A percentile compares a stretch with the other conserved stretches of the same genome.
Conservation (phyloP, 2,797 vertebrate genomes). For the Dendrocincla tyrannina region DNA sequence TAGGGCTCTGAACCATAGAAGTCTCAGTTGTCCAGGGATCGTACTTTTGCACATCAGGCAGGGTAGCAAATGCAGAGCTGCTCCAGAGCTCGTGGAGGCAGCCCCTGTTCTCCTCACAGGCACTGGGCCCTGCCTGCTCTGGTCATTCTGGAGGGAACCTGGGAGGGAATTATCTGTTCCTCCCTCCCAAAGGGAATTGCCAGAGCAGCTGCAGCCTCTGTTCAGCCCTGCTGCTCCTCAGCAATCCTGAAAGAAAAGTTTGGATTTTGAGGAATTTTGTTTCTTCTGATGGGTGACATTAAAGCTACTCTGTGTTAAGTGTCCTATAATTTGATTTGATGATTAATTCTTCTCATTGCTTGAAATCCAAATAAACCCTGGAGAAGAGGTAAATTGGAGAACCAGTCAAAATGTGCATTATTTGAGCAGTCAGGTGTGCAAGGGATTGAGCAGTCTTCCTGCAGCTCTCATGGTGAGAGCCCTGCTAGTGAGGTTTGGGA, state of each 20-base stretch:
- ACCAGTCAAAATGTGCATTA: not conserved
- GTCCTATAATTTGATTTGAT: not conserved
- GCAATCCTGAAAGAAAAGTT: not conserved
- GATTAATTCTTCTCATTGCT: not conserved
- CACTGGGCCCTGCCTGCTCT: rapidly evolving
- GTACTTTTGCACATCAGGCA: rapidly evolving
- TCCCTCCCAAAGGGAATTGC: too few species aligned
- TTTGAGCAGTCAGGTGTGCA: not conserved
- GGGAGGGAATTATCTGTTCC: rapidly evolving
- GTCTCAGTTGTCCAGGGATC: too few species aligned
- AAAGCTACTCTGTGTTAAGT: not conserved
- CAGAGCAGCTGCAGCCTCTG: not conserved
- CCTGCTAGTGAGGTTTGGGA: not conserved
- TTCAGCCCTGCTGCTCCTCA: not conserved
- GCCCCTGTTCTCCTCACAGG: not conserved
- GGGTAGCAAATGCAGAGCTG: not conserved
- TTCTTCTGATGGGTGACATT: not conserved
- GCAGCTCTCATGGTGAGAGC: not conserved
- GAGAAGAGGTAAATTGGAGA: not conserved
- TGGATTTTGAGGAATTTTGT: rapidly evolving
- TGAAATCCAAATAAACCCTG: not conserved
- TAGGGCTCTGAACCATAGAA: not conserved
- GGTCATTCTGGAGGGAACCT: rapidly evolving
- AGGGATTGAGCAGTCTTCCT: not conserved
- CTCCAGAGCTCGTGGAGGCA: not conserved